Percentiles rank a stretch among this genome's conserved stretches.
phyloP scores from a whole-genome alignment of 35 echinoderm and acorn worm species.

The Apostichopus japonicus region DNA sequence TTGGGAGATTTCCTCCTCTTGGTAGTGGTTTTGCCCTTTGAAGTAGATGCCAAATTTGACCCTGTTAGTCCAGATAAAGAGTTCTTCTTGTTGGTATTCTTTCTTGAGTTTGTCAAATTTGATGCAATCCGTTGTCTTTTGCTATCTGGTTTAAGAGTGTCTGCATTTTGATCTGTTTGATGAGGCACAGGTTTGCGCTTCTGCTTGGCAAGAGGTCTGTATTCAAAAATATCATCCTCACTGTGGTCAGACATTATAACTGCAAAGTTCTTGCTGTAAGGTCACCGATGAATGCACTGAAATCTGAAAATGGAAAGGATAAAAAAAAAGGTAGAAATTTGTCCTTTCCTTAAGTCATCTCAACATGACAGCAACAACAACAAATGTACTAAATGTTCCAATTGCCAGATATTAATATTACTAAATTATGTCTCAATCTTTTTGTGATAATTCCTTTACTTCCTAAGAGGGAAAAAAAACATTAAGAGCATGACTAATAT shows the following conservation, averaged over 20 bases:
- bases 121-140: background rate
- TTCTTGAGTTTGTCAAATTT: background rate
- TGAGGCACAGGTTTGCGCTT: background rate
- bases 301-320: too few relatives aligned
- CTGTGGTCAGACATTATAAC: slow-evolving; percentile 16
- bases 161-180: background rate
- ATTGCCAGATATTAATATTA: too few relatives aligned
- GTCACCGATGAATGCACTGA: too few relatives aligned
- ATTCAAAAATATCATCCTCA: slow-evolving; percentile 37
- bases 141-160: background rate
- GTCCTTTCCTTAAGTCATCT: too few relatives aligned
- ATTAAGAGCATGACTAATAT: too few relatives aligned
- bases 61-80: background rate
- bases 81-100: background rate
- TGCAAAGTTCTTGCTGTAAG: background rate
- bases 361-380: too few relatives aligned
- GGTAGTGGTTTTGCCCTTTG: background rate
- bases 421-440: too few relatives aligned
- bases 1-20: background rate
- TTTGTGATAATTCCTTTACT: too few relatives aligned
- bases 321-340: too few relatives aligned
- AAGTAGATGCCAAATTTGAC: background rate
- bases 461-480: too few relatives aligned
- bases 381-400: too few relatives aligned
- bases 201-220: slow-evolving; percentile 1